A percentile compares a stretch with the other conserved stretches of the same genome.
Conservation (phyloP, 2,888 invertebrate genomes). For the Zygaena filipendulae region DNA sequence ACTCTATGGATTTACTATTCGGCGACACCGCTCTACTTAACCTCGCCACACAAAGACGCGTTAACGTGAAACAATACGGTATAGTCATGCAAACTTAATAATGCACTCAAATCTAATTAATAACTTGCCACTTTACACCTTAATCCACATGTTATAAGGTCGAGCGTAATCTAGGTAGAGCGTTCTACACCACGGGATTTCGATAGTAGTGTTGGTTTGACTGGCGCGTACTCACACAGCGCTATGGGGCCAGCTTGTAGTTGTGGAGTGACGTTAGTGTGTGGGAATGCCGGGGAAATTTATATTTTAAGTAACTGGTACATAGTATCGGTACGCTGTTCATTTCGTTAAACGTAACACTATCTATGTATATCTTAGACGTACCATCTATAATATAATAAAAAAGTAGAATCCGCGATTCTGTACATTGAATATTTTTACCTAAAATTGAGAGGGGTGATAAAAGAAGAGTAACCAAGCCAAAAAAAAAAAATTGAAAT, state of each 20-base stretch:
- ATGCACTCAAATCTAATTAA: slow-evolving; percentile 25
- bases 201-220: too few species aligned
- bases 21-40: slow-evolving; percentile 69
- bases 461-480: too few species aligned
- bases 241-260: slow-evolving; percentile 30
- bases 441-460: too few species aligned
- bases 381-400: too few species aligned
- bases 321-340: too few species aligned
- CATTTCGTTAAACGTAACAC: slow-evolving; percentile 38
- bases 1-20: slow-evolving; percentile 62
- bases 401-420: too few species aligned
- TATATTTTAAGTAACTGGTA: too few species aligned
- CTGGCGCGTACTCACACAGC: slow-evolving; percentile 16
- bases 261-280: slow-evolving; percentile 39
- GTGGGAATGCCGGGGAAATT: slow-evolving; percentile 62
- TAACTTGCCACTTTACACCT: slow-evolving; percentile 15
- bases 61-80: slow-evolving; percentile 69
- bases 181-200: not conserved
- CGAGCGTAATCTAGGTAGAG: too few species aligned
- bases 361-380: too few species aligned
- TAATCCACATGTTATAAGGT: too few species aligned
- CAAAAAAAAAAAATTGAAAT: too few species aligned
- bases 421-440: too few species aligned
- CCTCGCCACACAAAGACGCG: slow-evolving; percentile 64
- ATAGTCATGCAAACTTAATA: slow-evolving; percentile 51